Conservation (phyloP, 2,888 invertebrate genomes). For the Cephus rjabovi region DNA sequence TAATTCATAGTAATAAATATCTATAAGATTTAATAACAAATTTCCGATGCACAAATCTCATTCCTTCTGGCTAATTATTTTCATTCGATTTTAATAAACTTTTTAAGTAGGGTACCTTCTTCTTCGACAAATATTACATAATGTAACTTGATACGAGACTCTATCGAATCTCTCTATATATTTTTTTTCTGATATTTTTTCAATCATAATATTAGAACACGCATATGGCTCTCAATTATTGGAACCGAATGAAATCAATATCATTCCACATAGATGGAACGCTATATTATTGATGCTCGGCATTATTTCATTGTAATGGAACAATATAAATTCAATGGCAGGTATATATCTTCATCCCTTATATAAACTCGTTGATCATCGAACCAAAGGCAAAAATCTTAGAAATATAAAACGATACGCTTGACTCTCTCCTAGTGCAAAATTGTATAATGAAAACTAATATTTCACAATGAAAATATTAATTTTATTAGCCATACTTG, state of each 20-base stretch:
- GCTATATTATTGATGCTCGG: conserved; percentile 22
- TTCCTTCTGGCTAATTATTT: no score
- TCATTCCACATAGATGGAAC: not conserved
- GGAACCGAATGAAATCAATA: not conserved
- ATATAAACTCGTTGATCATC: conserved; percentile 18
- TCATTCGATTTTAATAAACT: no score
- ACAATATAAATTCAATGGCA: conserved; percentile 30
- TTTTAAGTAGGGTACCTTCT: no score
- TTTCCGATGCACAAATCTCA: no score
- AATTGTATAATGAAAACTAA: not conserved
- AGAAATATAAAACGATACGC: not conserved
- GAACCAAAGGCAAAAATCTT: conserved; percentile 20
- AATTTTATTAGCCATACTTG: not conserved
- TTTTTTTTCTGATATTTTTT: not conserved
- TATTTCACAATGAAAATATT: not conserved
- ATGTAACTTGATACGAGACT: no score
- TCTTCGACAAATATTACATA: no score
- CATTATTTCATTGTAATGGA: conserved; percentile 24
- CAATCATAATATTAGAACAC: not conserved
- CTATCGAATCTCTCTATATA: not conserved
- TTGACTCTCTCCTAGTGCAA: conserved; percentile 11
- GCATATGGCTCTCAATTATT: not conserved
- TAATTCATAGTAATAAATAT: no score
- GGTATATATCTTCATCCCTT: not conserved
- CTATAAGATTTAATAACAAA: no score